Evolutionary conservation across 1,140 invertebrate species (phyloP).

Genomic region (Brachionus plicatilis): DNA sequence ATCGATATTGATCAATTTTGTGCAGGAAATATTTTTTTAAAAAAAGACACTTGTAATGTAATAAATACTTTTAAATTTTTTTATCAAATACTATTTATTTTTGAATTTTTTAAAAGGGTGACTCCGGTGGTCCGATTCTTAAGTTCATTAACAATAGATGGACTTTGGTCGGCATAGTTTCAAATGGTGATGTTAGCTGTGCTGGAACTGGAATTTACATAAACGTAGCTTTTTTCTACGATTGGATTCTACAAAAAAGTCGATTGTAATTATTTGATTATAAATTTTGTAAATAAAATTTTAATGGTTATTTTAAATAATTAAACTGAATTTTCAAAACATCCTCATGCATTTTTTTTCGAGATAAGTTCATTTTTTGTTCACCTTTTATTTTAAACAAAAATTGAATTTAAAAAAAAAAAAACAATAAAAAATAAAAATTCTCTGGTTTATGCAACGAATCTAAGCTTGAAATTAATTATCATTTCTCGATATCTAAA

Average conservation of each 20-base stretch:
- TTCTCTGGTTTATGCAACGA: background rate
- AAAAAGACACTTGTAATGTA: slow-evolving; percentile 39
- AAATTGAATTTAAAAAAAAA: background rate
- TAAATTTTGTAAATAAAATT: slow-evolving; percentile 2
- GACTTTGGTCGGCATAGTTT: slow-evolving; percentile 35
- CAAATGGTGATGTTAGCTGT: slow-evolving; percentile 38
- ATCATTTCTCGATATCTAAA: background rate
- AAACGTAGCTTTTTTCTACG: slow-evolving; percentile 25
- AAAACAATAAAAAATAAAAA: no score
- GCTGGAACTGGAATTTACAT: slow-evolving; percentile 30
- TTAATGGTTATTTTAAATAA: background rate
- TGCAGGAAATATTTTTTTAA: slow-evolving; percentile 18
- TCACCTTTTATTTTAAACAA: background rate
- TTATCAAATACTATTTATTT: background rate
- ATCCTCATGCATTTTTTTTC: background rate
- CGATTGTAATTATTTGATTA: background rate
- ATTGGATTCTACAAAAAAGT: slow-evolving; percentile 32
- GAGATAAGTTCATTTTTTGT: background rate
- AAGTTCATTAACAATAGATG: slow-evolving; percentile 33
- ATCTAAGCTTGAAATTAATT: background rate
- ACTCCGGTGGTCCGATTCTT: slow-evolving; percentile 25
- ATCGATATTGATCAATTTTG: slow-evolving; percentile 32
- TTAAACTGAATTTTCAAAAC: background rate
- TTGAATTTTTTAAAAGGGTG: slow-evolving; percentile 16
- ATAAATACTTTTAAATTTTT: background rate